Evolutionary conservation across 2,113 vertebrate species (phyloP).

Genomic region (Spea multiplicata): DNA sequence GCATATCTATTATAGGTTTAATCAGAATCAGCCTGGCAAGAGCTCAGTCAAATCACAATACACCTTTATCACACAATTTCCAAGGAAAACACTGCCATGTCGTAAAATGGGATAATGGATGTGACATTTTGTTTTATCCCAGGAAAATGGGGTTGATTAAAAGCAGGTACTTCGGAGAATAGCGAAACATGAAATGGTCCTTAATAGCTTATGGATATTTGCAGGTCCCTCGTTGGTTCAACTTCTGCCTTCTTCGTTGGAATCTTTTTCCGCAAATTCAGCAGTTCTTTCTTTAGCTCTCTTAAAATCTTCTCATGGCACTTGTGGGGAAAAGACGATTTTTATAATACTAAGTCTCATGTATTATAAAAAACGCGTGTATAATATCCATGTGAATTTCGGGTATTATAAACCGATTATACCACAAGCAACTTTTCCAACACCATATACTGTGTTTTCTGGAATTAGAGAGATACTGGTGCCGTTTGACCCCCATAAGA

Average conservation of each 20-base stretch:
- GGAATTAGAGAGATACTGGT: too few species aligned
- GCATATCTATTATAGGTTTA: conserved; percentile 43
- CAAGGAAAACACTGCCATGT: conserved; percentile 38
- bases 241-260: not conserved
- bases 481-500: too few species aligned
- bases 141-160: conserved; percentile 31
- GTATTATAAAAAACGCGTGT: too few species aligned
- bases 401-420: too few species aligned
- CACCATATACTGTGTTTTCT: too few species aligned
- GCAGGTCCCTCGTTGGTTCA: not conserved
- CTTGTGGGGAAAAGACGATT: too few species aligned
- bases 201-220: conserved; percentile 12
- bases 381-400: too few species aligned
- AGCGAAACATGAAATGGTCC: conserved; percentile 10
- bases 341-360: too few species aligned
- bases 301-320: not conserved
- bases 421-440: too few species aligned
- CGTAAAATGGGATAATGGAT: conserved; percentile 39
- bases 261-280: not conserved
- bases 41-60: conserved; percentile 44
- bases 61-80: conserved; percentile 40
- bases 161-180: conserved; percentile 29
- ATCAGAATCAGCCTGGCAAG: conserved; percentile 42
- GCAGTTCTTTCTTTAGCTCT: not conserved
- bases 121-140: conserved; percentile 30